These are phyloP conservation scores for Sycobia sp. DNA, from an alignment of 1,140 invertebrate genomes.

Conservation along the genomic window DNA sequence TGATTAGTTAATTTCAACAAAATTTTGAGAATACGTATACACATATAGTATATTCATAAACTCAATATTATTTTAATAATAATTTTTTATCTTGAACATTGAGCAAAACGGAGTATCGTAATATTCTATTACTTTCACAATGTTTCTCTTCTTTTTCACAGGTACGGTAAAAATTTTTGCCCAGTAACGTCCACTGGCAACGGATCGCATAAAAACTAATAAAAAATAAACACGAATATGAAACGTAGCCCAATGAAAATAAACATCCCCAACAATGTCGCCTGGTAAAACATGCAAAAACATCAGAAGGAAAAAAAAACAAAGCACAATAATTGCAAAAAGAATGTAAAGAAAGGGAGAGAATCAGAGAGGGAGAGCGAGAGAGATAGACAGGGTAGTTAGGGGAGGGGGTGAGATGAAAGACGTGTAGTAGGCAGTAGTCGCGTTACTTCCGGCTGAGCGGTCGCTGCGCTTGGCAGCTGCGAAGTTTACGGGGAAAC, in stretches of 20 bases:
- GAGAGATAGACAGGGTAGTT: slow-evolving; percentile 32
- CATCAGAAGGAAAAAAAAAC: slow-evolving; percentile 24
- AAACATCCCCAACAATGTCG: not conserved
- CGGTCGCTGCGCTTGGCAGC: slow-evolving; percentile 60
- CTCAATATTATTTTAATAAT: too few relatives aligned
- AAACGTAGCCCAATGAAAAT: too few relatives aligned
- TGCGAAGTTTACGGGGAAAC: slow-evolving; percentile 57
- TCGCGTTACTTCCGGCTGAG: slow-evolving; percentile 62
- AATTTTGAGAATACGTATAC: too few relatives aligned
- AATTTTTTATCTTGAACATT: too few relatives aligned
- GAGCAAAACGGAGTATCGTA: too few relatives aligned
- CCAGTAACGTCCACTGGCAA: too few relatives aligned
- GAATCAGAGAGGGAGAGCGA: slow-evolving; percentile 30
- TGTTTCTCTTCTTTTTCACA: too few relatives aligned
- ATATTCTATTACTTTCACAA: too few relatives aligned
- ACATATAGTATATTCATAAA: too few relatives aligned
- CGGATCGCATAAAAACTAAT: not conserved
- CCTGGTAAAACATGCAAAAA: slow-evolving; percentile 14
- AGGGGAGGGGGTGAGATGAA: slow-evolving; percentile 29
- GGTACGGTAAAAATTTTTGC: too few relatives aligned
- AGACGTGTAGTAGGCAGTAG: slow-evolving; percentile 58
- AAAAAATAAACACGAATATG: not conserved
- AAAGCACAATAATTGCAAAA: slow-evolving; percentile 6
- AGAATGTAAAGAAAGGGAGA: slow-evolving; percentile 13
- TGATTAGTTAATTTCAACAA: too few relatives aligned